Conservation (phyloP, 1,140 invertebrate species). For the Drosophila tsacasi region DNA sequence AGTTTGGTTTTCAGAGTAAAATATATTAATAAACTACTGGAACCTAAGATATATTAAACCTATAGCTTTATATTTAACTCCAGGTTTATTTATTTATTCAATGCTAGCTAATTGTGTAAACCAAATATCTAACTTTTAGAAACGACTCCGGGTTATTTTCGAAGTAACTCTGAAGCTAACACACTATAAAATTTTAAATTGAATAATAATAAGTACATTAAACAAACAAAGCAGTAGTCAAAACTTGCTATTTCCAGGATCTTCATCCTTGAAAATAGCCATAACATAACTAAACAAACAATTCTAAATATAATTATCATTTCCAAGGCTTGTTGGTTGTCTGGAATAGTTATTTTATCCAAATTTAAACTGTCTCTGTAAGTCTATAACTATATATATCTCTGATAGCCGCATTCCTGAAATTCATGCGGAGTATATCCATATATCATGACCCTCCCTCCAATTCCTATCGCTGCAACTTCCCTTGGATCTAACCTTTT, state of each 20-base stretch:
- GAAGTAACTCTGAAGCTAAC: too few species aligned
- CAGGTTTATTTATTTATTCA: too few species aligned
- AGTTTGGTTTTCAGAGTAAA: neutral
- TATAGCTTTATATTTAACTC: neutral
- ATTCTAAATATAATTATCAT: neutral
- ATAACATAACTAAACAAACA: neutral
- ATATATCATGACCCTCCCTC: neutral
- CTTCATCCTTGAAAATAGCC: neutral
- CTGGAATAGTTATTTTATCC: neutral
- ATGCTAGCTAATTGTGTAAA: too few species aligned
- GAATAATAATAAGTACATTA: neutral
- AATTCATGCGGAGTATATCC: neutral
- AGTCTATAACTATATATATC: neutral
- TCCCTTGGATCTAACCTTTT: constrained; percentile 28
- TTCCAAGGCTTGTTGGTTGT: neutral
- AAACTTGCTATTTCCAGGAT: neutral
- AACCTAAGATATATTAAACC: neutral
- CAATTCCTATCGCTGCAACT: constrained; percentile 9
- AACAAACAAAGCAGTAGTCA: neutral
- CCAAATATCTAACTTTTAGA: too few species aligned
- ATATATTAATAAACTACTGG: neutral
- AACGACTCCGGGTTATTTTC: too few species aligned
- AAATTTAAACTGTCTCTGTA: neutral
- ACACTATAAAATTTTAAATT: too few species aligned
- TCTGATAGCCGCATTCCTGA: neutral